Base-by-base conservation (phyloP, 1,140 invertebrate species). In the Drosophila nasuta region DNA sequence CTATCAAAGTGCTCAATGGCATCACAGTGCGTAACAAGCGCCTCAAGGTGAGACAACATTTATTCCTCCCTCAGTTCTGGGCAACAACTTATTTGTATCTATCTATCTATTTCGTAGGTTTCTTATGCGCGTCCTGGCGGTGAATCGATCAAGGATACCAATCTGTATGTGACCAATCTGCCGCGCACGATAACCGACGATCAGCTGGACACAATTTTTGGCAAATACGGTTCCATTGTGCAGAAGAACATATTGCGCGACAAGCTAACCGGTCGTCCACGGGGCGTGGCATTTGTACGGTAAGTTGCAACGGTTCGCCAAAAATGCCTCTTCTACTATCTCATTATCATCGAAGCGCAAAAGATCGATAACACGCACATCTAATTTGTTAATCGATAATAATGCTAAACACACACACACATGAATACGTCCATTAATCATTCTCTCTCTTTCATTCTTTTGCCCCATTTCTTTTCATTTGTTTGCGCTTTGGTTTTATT, bases 111-210 rank as follows among this genome's bases (percentile, higher is more conserved):
- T 94, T 25, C 3, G 20, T 25, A 96, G 94, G 98, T 98, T 28
- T 98, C 98, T 17, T 98, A 97, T 93, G 97, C 98, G 13, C 93
- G 98, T 77, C 97, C 97, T 3, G 96, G 97, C 46, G 96, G 97
- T 13, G 97, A 98, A 73, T 96, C 97, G 65, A 98, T 98, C 75
- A 99, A 98, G 93, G 97, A 98, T 92, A 98, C 98, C 10, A 99
- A 99, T 93, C 94, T 99, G 38, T 99, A 98, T 93, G 96, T 99
- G 58, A 96, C 97, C 64, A 98, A 98, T 94, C 94, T 99, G 72
- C 98, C 98, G 38, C 96, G 96, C 90, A 96, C 96, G 79, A 95
- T 97, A 51, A 96, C 96, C 17, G 96, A 98, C 81, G 94, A 96
- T 54, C 95, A 97, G 82, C 93, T 98, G 48, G 96, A 97, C 82